A percentile compares a stretch with the other conserved stretches of the same genome.
These are phyloP conservation scores for Stichopus chloronotus DNA, from an alignment of 35 echinoderm and acorn worm species.

Conservation along the genomic window DNA sequence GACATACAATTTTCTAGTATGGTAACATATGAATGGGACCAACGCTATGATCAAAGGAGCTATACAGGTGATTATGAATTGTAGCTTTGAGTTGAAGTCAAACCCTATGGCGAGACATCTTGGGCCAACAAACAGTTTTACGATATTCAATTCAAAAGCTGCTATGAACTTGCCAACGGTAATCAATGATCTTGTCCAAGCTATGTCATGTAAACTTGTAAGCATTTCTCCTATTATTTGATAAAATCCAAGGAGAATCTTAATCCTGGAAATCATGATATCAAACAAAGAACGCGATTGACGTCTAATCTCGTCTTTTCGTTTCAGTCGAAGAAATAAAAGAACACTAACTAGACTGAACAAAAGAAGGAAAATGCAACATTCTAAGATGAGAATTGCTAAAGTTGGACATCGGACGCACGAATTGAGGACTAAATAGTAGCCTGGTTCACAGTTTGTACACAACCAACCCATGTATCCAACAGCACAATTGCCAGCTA, in stretches of 20 bases:
- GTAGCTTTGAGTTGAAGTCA: not conserved
- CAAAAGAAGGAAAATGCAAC: not conserved
- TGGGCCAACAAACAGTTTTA: conserved; percentile 19
- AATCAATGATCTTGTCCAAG: conserved; percentile 16
- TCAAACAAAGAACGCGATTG: conserved; percentile 13
- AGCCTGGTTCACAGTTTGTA: conserved; percentile 22
- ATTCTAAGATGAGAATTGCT: conserved; percentile 26
- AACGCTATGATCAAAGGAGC: not conserved
- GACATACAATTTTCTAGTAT: conserved; percentile 5
- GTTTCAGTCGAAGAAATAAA: conserved; percentile 7
- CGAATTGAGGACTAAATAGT: conserved; percentile 27
- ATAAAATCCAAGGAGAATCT: conserved; percentile 67
- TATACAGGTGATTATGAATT: not conserved
- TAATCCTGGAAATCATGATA: conserved; percentile 41
- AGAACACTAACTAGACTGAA: not conserved
- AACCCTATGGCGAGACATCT: not conserved
- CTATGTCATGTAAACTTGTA: conserved; percentile 48
- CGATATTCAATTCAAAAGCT: conserved; percentile 38
- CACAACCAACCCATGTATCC: conserved; percentile 58
- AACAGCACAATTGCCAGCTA: not conserved
- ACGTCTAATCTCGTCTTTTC: not conserved
- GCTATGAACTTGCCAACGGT: conserved; percentile 21
- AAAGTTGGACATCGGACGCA: conserved; percentile 46
- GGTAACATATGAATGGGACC: not conserved
- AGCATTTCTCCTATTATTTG: conserved; percentile 60